Evolutionary conservation across 2,113 vertebrate genomes (phyloP).

Genomic region (Larimichthys crocea): DNA sequence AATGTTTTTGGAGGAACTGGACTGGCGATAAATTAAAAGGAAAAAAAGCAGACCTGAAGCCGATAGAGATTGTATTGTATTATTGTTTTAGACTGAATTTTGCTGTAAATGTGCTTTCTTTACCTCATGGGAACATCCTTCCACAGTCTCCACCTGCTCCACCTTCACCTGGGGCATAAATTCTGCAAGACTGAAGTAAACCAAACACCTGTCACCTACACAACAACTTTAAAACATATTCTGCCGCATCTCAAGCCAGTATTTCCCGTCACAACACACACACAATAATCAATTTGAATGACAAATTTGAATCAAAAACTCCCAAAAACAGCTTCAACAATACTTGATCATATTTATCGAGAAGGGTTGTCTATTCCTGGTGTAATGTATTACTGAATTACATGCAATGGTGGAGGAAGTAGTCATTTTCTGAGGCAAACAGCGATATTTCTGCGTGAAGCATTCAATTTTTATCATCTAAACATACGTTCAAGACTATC

Average conservation of each 20-base stretch:
- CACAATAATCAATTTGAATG: background rate
- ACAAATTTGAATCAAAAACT: background rate
- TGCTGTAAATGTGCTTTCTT: background rate
- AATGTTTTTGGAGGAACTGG: background rate
- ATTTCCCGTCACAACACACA: background rate
- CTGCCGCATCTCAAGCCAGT: background rate
- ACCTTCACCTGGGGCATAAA: conserved; percentile 97
- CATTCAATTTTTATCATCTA: background rate
- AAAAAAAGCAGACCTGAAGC: background rate
- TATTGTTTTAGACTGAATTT: too few species aligned
- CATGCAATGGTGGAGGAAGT: background rate
- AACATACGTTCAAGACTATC: background rate
- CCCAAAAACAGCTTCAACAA: background rate
- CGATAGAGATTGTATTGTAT: too few species aligned
- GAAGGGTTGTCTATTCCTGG: background rate
- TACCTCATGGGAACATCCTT: conserved; percentile 98
- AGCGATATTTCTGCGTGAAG: too few species aligned
- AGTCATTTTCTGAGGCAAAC: background rate
- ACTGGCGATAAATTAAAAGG: background rate
- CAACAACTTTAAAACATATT: background rate
- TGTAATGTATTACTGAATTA: background rate
- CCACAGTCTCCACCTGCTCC: conserved; percentile 93
- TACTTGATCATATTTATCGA: background rate
- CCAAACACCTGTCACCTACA: background rate
- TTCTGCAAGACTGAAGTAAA: conserved; percentile 88